Percentiles rank a stretch among this genome's conserved stretches.
phyloP scores from a whole-genome alignment of 2,113 vertebrate genomes.

The Aythya baeri region DNA sequence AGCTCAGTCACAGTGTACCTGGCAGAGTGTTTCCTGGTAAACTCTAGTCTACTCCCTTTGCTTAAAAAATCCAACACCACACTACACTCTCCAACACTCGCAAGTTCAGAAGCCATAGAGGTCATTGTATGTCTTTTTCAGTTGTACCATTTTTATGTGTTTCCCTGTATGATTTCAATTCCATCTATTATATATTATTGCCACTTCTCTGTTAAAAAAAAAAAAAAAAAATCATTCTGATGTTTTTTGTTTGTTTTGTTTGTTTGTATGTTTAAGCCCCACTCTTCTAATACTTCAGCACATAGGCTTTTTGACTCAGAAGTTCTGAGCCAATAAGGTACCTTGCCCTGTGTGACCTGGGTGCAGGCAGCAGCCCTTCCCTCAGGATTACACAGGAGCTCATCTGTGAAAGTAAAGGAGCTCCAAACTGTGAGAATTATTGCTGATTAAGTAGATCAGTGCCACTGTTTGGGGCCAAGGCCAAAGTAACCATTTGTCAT shows the following conservation, averaged over 20 bases:
- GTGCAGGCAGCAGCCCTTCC: not conserved
- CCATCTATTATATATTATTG: not conserved
- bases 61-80: not conserved
- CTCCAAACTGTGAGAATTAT: not conserved
- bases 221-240: not conserved
- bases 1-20: not conserved
- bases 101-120: not conserved
- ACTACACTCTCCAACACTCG: not conserved
- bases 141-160: not conserved
- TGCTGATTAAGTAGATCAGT: not conserved
- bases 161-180: not conserved
- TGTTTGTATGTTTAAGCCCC: not conserved
- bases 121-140: not conserved
- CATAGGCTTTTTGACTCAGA: not conserved
- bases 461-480: not conserved
- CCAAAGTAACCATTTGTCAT: not conserved
- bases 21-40: not conserved
- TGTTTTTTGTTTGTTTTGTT: not conserved
- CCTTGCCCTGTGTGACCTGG: not conserved
- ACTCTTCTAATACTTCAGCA: not conserved
- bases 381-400: not conserved
- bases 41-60: not conserved
- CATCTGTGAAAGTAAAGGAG: not conserved
- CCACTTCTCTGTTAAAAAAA: not conserved
- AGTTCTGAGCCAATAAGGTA: not conserved